Evolutionary conservation across 2,888 invertebrate genomes (phyloP).

Genomic region (Orchestes rusci): DNA sequence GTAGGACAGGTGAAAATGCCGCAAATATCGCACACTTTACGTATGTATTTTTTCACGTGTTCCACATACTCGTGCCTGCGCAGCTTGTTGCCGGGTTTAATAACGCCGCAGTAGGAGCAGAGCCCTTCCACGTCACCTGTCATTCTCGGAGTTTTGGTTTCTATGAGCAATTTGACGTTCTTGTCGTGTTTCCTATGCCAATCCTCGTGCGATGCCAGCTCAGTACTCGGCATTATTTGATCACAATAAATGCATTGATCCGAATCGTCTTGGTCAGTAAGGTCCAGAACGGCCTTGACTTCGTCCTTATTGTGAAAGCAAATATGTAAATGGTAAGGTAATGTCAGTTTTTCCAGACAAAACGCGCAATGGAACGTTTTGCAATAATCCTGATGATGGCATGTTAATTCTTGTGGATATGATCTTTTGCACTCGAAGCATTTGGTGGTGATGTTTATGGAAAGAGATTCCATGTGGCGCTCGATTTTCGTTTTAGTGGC

Average conservation of each 20-base stretch:
- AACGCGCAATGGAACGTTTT: no score
- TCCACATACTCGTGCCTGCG: constrained; percentile 19
- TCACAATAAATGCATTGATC: constrained; percentile 20
- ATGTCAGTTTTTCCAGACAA: no score
- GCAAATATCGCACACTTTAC: constrained; percentile 22
- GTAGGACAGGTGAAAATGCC: constrained; percentile 23
- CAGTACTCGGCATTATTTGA: constrained; percentile 3
- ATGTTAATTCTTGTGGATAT: no score
- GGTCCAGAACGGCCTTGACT: background rate
- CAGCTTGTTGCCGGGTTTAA: constrained; percentile 17
- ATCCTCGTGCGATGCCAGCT: constrained; percentile 14
- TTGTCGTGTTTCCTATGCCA: constrained; percentile 19
- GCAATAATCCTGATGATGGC: no score
- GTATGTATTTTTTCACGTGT: constrained; percentile 14
- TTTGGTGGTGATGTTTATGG: constrained; percentile 5
- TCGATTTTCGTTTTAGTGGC: constrained; percentile 7
- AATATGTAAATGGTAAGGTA: no score
- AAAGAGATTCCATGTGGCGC: constrained; percentile 12
- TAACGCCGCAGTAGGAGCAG: constrained; percentile 17
- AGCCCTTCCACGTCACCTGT: constrained; percentile 12
- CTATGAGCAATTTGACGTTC: constrained; percentile 2
- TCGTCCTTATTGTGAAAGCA: no score
- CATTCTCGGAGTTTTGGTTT: constrained; percentile 4
- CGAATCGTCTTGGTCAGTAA: constrained; percentile 7
- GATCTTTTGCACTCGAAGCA: constrained; percentile 10